A percentile compares a stretch with the other conserved stretches of the same genome.
Evolutionary conservation across 2,888 invertebrate genomes (phyloP).

Genomic region (Spilosoma lubricipeda): DNA sequence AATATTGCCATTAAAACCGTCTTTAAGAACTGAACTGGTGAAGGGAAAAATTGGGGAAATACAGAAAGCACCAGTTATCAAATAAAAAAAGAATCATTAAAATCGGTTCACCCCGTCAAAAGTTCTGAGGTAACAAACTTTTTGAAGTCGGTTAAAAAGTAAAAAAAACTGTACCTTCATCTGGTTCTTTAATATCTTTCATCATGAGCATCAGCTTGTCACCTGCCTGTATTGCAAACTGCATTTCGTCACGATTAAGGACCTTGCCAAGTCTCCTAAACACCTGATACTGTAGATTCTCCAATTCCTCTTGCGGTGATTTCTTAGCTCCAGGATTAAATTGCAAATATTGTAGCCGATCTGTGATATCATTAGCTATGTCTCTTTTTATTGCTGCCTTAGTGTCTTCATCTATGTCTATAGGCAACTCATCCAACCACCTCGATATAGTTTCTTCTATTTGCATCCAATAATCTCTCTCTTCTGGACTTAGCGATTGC

Average conservation of each 20-base stretch:
- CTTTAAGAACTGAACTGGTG: no score
- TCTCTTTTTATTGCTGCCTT: constrained; percentile 47
- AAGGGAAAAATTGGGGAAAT: no score
- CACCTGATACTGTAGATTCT: constrained; percentile 66
- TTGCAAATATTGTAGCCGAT: constrained; percentile 65
- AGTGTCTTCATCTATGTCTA: constrained; percentile 39
- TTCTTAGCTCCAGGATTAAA: constrained; percentile 52
- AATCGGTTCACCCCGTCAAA: no score
- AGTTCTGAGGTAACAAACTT: no score
- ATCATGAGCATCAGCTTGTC: constrained; percentile 44
- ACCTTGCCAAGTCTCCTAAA: constrained; percentile 58
- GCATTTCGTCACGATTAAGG: constrained; percentile 44
- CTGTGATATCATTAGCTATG: constrained; percentile 59
- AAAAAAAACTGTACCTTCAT: background rate
- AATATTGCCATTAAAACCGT: no score
- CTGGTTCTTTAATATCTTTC: constrained; percentile 12
- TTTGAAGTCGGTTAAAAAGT: no score
- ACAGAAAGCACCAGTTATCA: no score
- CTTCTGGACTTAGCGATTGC: constrained; percentile 28
- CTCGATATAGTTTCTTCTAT: constrained; percentile 38
- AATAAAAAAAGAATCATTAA: no score
- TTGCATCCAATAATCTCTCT: constrained; percentile 41
- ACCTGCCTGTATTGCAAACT: constrained; percentile 40
- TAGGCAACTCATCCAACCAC: constrained; percentile 51
- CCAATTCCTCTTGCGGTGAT: constrained; percentile 56